Evolutionary conservation across 2,797 vertebrate species (phyloP), one percentile per base, ranked within the genome.

Genomic region (Erpetoichthys calabaricus): DNA sequence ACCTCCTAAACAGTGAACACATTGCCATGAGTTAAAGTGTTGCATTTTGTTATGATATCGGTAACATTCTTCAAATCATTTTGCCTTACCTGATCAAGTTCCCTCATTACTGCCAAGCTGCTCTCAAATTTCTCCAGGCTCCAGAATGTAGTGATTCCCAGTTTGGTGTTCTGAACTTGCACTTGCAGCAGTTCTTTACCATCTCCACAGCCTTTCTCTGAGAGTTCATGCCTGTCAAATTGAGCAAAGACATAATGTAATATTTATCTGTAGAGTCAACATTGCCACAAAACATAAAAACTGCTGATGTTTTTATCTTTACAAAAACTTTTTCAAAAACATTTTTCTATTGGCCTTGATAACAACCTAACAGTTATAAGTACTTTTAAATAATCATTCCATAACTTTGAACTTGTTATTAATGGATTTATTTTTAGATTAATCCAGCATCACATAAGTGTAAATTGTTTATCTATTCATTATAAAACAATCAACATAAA

Each of bases 141-240:
- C 95, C 94, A 99, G 69, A 91, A 87, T 3, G 94, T 92, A 53
- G 87, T 78, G 66, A 97, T 90, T 49, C 89, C 86, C 63, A 99
- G 75, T 63, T 86, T 89, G 63, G 81, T 74, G 69, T 99, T 95
- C 68, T 85, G 86, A 69, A 98, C 89, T 41, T 86, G 88, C 43
- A 96, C 85, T 62, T 86, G 88, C 41, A 85, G 55, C 57, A 63
- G 76, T 63, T 67, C 64, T 1, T 62, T 69, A 45, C 57, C 10
- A 47, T 69, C 60, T 6, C 10, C 50, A 42, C 69, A 72, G 62
- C 74, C 76, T 56, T 70, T 68, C 56, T 82, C 79, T 0, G 67
- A 63, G 57, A 69, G 69, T 53, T 89, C 91, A 0, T 91, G 86
- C 66, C 95, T 99, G 64, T 46, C 56, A 64, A 6, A 43, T 49